These are phyloP conservation scores for Anguilla rostrata DNA, from an alignment of 2,113 vertebrate species.

Conservation along the genomic window DNA sequence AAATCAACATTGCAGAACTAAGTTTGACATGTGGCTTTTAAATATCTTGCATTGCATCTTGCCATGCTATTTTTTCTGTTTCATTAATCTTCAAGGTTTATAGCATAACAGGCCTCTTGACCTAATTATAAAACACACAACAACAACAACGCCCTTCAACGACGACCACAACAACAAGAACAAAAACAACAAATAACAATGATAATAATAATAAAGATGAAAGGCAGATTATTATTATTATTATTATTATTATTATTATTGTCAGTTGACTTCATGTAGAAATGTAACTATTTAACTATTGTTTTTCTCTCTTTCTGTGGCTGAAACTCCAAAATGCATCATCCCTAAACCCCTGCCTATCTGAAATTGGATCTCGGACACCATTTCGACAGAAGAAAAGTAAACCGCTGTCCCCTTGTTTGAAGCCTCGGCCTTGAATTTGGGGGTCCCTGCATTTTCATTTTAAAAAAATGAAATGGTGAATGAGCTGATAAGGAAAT, in stretches of 20 bases:
- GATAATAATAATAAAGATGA: constrained; percentile 25
- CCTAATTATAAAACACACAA: not conserved
- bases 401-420: constrained; percentile 87
- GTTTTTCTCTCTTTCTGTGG: constrained; percentile 29
- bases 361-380: constrained; percentile 99
- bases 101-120: constrained; percentile 15
- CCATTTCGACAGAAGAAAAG: constrained; percentile 86
- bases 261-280: constrained; percentile 54
- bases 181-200: constrained; percentile 18
- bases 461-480: constrained; percentile 91
- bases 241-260: not conserved
- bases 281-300: constrained; percentile 57
- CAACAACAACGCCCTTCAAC: not conserved
- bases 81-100: constrained; percentile 28
- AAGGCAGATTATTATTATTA: not conserved
- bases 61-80: constrained; percentile 48
- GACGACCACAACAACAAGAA: not conserved
- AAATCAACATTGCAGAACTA: constrained; percentile 54
- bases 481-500: constrained; percentile 92
- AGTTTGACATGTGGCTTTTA: constrained; percentile 56
- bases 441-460: constrained; percentile 91
- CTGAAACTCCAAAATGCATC: constrained; percentile 73
- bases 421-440: constrained; percentile 86
- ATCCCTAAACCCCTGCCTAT: constrained; percentile 82
- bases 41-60: constrained; percentile 48